phyloP scores from a whole-genome alignment of 2,113 vertebrate species.

The Colinus virginianus region DNA sequence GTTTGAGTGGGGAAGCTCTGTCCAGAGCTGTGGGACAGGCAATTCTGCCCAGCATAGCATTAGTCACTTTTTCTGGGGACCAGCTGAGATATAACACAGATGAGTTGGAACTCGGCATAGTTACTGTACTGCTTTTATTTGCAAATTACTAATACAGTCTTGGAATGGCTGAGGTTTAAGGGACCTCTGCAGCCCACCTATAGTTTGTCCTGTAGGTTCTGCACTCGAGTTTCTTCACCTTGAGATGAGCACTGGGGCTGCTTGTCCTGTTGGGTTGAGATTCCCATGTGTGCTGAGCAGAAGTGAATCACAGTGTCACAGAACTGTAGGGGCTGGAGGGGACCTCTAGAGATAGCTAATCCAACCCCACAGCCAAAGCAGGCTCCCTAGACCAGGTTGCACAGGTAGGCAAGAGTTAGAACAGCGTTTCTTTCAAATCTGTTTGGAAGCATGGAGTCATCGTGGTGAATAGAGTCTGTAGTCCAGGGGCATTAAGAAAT shows the following conservation, averaged over 20 bases:
- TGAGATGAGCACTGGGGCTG: neutral
- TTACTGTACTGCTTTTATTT: neutral
- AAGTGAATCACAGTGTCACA: no score
- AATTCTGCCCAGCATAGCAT: neutral
- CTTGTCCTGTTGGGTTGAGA: neutral
- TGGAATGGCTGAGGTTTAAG: neutral
- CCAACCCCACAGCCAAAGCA: no score
- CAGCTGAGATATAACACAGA: neutral
- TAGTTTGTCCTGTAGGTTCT: neutral
- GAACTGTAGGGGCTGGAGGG: no score
- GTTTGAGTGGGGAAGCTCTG: neutral
- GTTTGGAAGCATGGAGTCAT: neutral
- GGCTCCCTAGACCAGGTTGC: no score
- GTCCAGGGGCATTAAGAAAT: neutral
- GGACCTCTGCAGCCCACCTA: fast-evolving
- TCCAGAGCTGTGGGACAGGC: neutral
- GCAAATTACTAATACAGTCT: neutral
- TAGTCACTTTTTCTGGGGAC: neutral
- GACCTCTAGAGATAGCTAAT: no score
- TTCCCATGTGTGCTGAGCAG: no score
- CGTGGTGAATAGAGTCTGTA: no score
- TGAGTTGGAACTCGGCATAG: neutral
- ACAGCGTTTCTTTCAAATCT: neutral
- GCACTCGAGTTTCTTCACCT: neutral
- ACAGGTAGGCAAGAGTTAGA: neutral